Evolutionary conservation across 2,797 vertebrate genomes (phyloP).

Genomic region (Hydrocynus forskahlii): DNA sequence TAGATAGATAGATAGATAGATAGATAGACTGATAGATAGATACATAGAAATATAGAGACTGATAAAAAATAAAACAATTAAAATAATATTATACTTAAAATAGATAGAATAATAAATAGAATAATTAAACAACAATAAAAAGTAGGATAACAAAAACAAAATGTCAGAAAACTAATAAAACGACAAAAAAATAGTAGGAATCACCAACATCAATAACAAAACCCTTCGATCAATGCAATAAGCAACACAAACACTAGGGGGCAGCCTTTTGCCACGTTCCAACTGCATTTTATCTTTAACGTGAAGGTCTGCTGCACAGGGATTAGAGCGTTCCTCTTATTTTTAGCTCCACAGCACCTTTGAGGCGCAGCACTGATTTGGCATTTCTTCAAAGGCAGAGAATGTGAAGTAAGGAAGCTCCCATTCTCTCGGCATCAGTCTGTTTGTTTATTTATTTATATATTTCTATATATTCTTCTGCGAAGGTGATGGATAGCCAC

Average conservation of each 20-base stretch:
- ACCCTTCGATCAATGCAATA: neutral
- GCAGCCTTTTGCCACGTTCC: conserved; percentile 38
- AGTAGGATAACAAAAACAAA: no score
- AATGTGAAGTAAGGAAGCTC: conserved; percentile 39
- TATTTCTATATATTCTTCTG: neutral
- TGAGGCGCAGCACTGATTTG: conserved; percentile 53
- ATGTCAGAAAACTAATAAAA: neutral
- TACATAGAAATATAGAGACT: no score
- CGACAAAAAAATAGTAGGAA: neutral
- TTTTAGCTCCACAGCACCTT: conserved; percentile 52
- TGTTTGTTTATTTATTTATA: conserved; percentile 34
- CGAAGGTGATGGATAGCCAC: conserved; percentile 19
- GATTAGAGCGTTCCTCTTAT: conserved; percentile 52
- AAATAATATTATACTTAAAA: no score
- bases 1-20: no score
- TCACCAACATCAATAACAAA: neutral
- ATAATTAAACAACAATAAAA: no score
- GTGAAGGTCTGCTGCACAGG: conserved; percentile 12
- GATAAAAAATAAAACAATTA: no score
- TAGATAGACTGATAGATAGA: no score
- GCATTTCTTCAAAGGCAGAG: conserved; percentile 50
- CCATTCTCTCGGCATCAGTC: conserved; percentile 16
- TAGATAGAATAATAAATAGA: no score
- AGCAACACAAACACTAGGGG: conserved; percentile 52
- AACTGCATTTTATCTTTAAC: neutral